These are phyloP conservation scores for Coracopsis vasa DNA, from an alignment of 2,113 vertebrate species.

Conservation along the genomic window DNA sequence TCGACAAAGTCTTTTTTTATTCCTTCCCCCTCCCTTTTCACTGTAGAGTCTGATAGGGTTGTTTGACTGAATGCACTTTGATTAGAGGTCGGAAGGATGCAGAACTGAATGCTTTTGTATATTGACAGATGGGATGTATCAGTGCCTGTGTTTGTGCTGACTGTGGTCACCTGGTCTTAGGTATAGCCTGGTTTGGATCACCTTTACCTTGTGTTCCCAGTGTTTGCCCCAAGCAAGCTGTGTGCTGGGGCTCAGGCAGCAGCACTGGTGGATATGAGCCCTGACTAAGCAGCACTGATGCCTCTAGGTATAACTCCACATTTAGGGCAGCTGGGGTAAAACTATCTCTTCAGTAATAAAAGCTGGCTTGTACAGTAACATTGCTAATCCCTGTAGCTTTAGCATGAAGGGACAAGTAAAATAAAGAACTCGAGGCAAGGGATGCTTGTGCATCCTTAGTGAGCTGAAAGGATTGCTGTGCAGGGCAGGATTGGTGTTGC, in stretches of 20 bases:
- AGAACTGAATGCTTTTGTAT: not conserved
- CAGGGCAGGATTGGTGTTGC: not conserved
- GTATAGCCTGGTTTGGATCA: not conserved
- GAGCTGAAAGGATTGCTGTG: not conserved
- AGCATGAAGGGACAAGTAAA: not conserved
- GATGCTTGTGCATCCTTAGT: not conserved
- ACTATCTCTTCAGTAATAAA: not conserved
- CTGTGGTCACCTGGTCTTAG: not conserved
- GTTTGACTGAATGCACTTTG: not conserved
- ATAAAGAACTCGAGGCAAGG: not conserved
- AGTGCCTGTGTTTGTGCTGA: not conserved
- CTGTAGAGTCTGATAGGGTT: slow-evolving; percentile 50
- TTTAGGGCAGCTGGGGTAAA: not conserved
- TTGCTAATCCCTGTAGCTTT: not conserved
- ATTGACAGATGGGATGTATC: not conserved
- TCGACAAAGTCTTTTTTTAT: slow-evolving; percentile 54
- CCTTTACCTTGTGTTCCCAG: not conserved
- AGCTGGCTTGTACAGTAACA: not conserved
- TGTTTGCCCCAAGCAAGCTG: not conserved
- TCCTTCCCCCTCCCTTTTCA: slow-evolving; percentile 36
- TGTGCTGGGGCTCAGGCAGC: not conserved
- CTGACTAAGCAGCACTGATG: not conserved
- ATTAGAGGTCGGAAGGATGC: not conserved
- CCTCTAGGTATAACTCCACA: not conserved
- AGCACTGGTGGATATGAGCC: not conserved